Evolutionary conservation across 2,888 invertebrate genomes (phyloP).

Genomic region (Vesta saturnalis): DNA sequence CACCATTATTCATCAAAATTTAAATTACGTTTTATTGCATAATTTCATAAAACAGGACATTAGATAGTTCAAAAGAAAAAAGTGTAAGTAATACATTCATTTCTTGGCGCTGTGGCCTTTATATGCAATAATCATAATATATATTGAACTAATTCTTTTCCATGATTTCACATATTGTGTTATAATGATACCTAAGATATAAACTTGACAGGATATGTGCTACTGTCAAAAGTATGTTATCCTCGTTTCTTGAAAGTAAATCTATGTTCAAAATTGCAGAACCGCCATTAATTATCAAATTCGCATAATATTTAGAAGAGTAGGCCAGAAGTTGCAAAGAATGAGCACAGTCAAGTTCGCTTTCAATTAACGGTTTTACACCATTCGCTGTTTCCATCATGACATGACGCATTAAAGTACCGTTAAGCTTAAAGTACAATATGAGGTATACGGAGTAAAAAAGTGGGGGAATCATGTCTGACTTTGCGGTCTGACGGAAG

Average conservation of each 20-base stretch:
- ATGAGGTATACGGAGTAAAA: conserved; percentile 37
- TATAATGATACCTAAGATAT: no score
- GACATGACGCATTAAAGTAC: conserved; percentile 42
- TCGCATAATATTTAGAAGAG: conserved; percentile 46
- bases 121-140: no score
- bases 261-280: conserved; percentile 29
- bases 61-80: no score
- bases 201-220: neutral
- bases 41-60: no score
- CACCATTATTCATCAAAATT: no score
- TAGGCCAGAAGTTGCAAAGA: conserved; percentile 52
- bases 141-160: neutral
- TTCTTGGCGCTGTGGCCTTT: no score
- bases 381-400: conserved; percentile 38
- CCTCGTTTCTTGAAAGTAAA: conserved; percentile 30
- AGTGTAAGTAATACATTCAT: no score
- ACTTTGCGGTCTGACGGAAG: conserved; percentile 49
- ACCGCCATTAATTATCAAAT: conserved; percentile 31
- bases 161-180: neutral
- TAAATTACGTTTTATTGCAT: neutral
- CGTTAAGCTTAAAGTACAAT: conserved; percentile 43
- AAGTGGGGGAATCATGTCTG: conserved; percentile 39
- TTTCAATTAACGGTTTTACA: conserved; percentile 57
- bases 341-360: conserved; percentile 57
- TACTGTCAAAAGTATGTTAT: conserved; percentile 18